These are phyloP conservation scores for Atopsyche davidsoni DNA, from an alignment of 1,140 invertebrate species.

Conservation along the genomic window DNA sequence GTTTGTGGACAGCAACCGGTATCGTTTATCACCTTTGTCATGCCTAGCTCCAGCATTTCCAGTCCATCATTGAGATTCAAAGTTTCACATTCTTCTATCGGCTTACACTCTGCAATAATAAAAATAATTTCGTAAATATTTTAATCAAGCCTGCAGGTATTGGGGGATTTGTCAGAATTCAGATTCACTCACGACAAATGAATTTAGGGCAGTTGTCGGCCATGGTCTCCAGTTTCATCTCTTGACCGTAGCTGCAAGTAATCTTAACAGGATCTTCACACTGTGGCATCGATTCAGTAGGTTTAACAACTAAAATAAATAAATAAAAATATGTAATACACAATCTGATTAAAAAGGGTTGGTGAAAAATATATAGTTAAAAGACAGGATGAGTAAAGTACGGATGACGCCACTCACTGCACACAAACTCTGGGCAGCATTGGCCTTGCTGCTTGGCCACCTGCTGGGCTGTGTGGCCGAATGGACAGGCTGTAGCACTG, in stretches of 20 bases:
- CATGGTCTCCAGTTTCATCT: slow-evolving; percentile 55
- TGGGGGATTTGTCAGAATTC: slow-evolving; percentile 2
- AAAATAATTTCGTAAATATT: slow-evolving; percentile 11
- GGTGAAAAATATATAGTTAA: slow-evolving; percentile 5
- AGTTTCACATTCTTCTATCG: slow-evolving; percentile 58
- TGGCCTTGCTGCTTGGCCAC: slow-evolving; percentile 50
- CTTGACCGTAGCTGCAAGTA: slow-evolving; percentile 63
- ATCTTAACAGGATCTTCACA: slow-evolving; percentile 60
- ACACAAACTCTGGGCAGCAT: slow-evolving; percentile 65
- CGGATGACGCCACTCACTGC: slow-evolving; percentile 50
- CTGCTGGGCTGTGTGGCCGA: slow-evolving; percentile 46
- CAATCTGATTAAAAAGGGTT: not conserved
- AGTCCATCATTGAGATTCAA: slow-evolving; percentile 39
- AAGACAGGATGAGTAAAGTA: too few species aligned
- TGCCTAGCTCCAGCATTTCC: slow-evolving; percentile 53
- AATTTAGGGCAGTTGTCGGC: slow-evolving; percentile 59
- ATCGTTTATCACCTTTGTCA: slow-evolving; percentile 49
- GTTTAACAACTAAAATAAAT: slow-evolving; percentile 45
- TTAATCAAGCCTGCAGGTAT: not conserved
- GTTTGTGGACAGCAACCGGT: slow-evolving; percentile 64
- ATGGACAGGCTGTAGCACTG: slow-evolving; percentile 53
- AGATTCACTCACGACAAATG: slow-evolving; percentile 55
- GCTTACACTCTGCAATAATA: slow-evolving; percentile 56
- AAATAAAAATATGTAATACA: not conserved
- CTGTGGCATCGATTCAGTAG: slow-evolving; percentile 38